Evolutionary conservation across 1,140 invertebrate genomes (phyloP), one percentile per base, ranked within the genome.

Genomic region (Phthorimaea operculella): DNA sequence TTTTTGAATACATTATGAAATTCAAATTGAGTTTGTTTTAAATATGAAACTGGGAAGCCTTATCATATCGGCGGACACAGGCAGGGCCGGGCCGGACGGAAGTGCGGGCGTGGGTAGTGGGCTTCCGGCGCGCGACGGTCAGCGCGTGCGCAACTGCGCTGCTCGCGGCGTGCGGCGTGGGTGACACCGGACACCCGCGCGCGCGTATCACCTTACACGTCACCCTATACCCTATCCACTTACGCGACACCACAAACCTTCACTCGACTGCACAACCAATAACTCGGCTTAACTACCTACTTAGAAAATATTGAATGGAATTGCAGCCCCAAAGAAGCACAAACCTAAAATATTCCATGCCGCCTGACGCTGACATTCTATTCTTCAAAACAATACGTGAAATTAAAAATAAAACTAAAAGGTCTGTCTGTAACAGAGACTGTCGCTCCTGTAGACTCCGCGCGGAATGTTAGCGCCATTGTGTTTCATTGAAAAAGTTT

Each of bases 111-210:
- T 75, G 68, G 72, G 70, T 68, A 28, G 21, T 28, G 6, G 70
- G 65, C 72, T 76, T 80, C 79, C 76, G 70, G 21, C 49, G n/a
- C n/a, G n/a, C n/a, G n/a, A n/a, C n/a, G 57, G 15, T 62, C 63
- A 68, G 66, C 76, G 76, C 76, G 68, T 70, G 76, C 78, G 75
- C 78, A 74, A 60, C 60, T 66, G 59, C 67, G 60, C 44, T 4
- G 39, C 33, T 8, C 50, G 21, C 21, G 21, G 21, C 21, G 57
- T 2, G 21, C 21, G 21, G 21, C 21, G 21, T 28, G 21, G 28
- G 8, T 9, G 76, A 70, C 58, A 76, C 56, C 34, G 50, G 59
- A 81, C 64, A 77, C 62, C 53, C 50, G 59, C 74, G 16, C 68
- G 48, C 63, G 59, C 47, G 57, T 68, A 59, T 74, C 68, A 44